phyloP scores from a whole-genome alignment of 2,888 invertebrate species.

The Ormyrus rosae region DNA sequence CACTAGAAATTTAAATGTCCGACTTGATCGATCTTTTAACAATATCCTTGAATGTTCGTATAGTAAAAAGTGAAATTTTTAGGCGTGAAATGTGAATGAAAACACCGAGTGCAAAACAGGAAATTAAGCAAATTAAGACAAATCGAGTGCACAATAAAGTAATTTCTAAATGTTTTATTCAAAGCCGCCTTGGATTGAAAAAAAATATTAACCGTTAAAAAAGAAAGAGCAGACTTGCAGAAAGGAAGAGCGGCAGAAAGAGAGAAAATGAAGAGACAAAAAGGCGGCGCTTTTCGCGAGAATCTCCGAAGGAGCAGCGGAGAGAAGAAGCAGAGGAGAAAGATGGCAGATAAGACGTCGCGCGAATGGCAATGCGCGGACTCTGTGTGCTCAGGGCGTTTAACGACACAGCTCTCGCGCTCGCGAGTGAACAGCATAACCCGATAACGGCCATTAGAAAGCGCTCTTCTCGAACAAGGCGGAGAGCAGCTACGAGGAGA shows the following conservation, averaged over 20 bases:
- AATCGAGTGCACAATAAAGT: not conserved
- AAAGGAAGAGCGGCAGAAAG: not conserved
- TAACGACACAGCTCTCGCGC: conserved; percentile 31
- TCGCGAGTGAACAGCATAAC: conserved; percentile 11
- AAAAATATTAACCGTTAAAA: not conserved
- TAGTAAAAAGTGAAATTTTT: no score
- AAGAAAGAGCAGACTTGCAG: not conserved
- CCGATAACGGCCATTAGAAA: conserved; percentile 53
- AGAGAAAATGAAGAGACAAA: not conserved
- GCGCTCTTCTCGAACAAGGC: conserved; percentile 1
- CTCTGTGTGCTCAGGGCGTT: conserved; percentile 22
- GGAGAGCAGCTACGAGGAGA: not conserved
- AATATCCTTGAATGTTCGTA: no score
- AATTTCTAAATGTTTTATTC: conserved; percentile 5
- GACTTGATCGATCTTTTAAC: no score
- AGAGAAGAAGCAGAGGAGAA: not conserved
- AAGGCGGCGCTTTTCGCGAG: not conserved
- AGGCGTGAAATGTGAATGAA: no score
- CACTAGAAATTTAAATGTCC: no score
- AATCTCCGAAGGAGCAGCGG: not conserved
- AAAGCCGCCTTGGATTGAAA: conserved; percentile 5
- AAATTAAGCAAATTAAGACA: no score
- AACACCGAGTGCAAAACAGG: no score
- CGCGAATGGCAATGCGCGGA: conserved; percentile 5
- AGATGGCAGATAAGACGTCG: not conserved